A percentile compares a stretch with the other conserved stretches of the same genome.
Evolutionary conservation across 2,888 invertebrate species (phyloP).

Genomic region (Melieria omissa): DNA sequence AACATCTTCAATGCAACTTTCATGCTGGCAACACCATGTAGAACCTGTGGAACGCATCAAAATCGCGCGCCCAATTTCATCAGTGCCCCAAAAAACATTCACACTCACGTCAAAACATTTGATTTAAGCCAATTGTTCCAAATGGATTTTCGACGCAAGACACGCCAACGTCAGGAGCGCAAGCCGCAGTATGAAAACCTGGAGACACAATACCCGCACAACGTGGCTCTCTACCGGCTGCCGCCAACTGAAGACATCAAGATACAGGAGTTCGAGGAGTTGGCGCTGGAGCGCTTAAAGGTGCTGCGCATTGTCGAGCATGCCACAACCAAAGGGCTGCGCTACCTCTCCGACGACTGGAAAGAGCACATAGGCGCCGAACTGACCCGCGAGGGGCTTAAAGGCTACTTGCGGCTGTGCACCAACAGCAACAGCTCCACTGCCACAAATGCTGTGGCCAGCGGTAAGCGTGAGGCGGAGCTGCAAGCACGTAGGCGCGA

Average conservation of each 20-base stretch:
- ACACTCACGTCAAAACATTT: too few relatives aligned
- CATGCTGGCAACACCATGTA: too few relatives aligned
- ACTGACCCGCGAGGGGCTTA: slow-evolving; percentile 75
- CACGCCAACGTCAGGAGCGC: slow-evolving; percentile 47
- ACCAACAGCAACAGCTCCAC: slow-evolving; percentile 61
- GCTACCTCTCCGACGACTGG: slow-evolving; percentile 76
- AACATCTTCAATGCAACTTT: too few relatives aligned
- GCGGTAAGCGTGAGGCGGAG: slow-evolving; percentile 71
- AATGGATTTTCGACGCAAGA: slow-evolving; percentile 58
- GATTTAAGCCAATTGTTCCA: background rate
- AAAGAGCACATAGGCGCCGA: slow-evolving; percentile 74
- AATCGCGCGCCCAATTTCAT: too few relatives aligned
- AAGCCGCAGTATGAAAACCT: slow-evolving; percentile 66
- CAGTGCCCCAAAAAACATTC: too few relatives aligned
- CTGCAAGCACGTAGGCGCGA: slow-evolving; percentile 79
- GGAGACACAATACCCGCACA: slow-evolving; percentile 74
- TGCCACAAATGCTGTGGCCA: slow-evolving; percentile 59
- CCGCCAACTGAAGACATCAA: slow-evolving; percentile 81
- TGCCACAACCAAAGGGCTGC: slow-evolving; percentile 74
- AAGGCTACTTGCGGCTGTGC: slow-evolving; percentile 73
- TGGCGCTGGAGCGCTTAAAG: slow-evolving; percentile 82
- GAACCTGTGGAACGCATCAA: too few relatives aligned
- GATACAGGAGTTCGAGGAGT: slow-evolving; percentile 86
- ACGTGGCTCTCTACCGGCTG: slow-evolving; percentile 81
- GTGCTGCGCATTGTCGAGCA: slow-evolving; percentile 79